Evolutionary conservation across 1,140 invertebrate genomes (phyloP), one percentile per base, ranked within the genome.

Genomic region (Hylaeus anthracinus): DNA sequence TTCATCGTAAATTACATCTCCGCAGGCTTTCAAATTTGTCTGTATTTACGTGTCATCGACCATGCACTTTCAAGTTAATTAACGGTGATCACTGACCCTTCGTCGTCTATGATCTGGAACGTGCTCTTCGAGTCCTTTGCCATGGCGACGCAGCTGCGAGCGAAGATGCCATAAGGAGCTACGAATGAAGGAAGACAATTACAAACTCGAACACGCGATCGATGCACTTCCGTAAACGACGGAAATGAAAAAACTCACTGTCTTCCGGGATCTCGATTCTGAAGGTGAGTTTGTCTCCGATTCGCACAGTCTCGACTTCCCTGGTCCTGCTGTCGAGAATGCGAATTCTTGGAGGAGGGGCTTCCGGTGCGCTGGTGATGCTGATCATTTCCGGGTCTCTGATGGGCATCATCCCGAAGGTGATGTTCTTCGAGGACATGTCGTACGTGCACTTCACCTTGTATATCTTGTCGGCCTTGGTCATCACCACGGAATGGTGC

Each of bases 321-420:
- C 97, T 95, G 78, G 96, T 95, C 79, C 96, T 95, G 67, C 95
- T 95, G 91, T 98, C 98, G 90, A 98, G 94, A 87, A 99, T 98
- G 61, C 97, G 96, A 86, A 98, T 99, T 87, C 97, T 97, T 88
- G 98, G 98, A 85, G 98, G 96, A 63, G 98, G 98, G 6, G 98
- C 98, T 93, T 98, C 98, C 3, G 98, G 98, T 15, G 98, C 97
- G 14, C 97, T 98, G 45, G 98, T 98, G 88, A 99, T 98, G 90
- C 97, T 98, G 89, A 98, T 98, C 96, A 98, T 98, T 91, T 98
- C 97, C 61, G 97, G 97, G 93, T 98, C 97, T 91, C 97, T 97
- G 91, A 99, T 98, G 72, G 98, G 98, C 96, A 98, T 98, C 97
- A 98, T 98, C 93, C 98, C 98, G 94, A 98, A 99, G 10, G 98